Conservation (phyloP, 2,888 invertebrate species). For the Mythimna albipuncta region DNA sequence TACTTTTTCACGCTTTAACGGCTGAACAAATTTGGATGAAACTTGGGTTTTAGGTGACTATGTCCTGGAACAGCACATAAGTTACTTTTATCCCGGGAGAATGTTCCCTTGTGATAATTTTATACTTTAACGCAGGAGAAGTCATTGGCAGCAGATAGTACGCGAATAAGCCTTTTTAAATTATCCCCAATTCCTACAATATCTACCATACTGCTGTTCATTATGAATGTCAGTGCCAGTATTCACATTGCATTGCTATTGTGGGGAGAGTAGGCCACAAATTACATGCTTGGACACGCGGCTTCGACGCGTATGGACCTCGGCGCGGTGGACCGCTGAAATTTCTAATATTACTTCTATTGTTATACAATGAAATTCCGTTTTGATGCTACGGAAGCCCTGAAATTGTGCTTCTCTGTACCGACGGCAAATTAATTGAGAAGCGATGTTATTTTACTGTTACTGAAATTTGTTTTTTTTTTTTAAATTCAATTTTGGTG, state of each 20-base stretch:
- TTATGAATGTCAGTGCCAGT: conserved; percentile 18
- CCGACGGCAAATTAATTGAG: neutral
- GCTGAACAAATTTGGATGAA: too few species aligned
- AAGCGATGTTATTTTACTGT: neutral
- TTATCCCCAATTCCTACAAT: too few species aligned
- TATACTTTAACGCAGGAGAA: too few species aligned
- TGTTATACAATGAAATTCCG: conserved; percentile 39
- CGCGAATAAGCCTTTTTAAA: too few species aligned
- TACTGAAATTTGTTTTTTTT: neutral
- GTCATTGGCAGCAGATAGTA: too few species aligned
- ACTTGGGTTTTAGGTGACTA: too few species aligned
- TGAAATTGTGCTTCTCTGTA: conserved; percentile 8
- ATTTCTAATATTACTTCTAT: conserved; percentile 48
- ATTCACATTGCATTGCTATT: conserved; percentile 45
- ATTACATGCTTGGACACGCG: conserved; percentile 48
- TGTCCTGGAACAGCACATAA: too few species aligned
- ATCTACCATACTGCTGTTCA: neutral
- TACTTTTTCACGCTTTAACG: too few species aligned
- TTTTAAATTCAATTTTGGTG: neutral
- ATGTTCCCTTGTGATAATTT: too few species aligned
- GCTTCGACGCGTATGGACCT: conserved; percentile 13
- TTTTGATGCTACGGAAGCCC: conserved; percentile 4
- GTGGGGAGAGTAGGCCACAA: conserved; percentile 36
- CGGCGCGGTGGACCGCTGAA: conserved; percentile 23
- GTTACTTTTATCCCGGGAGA: too few species aligned